Base-by-base conservation (phyloP, 2,113 vertebrate species). In the Tylochromis polylepis region DNA sequence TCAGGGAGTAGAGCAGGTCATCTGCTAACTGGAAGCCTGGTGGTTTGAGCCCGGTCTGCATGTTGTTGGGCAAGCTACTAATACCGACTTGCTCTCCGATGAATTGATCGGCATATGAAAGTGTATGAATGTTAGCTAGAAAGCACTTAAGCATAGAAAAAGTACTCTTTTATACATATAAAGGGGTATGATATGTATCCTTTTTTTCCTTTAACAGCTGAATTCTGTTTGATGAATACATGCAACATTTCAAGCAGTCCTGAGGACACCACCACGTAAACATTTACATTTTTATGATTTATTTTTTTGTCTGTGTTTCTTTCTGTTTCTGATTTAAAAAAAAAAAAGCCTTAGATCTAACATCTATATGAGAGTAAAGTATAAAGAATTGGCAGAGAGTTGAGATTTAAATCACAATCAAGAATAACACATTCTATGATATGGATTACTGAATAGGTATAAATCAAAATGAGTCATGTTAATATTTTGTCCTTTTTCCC, bases 221-320 rank as follows among this genome's bases (percentile, higher is more conserved):
- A 22, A 22, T 0, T 1, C 62, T 70, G 62, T 70, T 24, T 41
- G 7, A 70, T 5, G n/a, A 24, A 8, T 24, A 7, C 1, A 15
- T 70, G 62, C 62, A 43, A 41, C 62, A 0, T 22, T 24, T 14
- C n/a, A 24, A 8, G 12, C 2, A 11, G 3, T n/a, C n/a, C 62
- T 24, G 2, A 5, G 11, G 7, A 22, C n/a, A 24, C 12, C 41
- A 4, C 29, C 15, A 10, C 0, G 70, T 75, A 75, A 75, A 51
- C 41, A 75, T 49, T 29, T 51, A 6, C 9, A 27, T 18, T 51
- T 51, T 27, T 77, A 18, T 51, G 9, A 29, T 46, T 77, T 5
- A 7, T 75, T n/a, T 77, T 56, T 29, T 29, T 29, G 16, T 77
- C 16, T 77, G 0, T 49, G 41, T 53, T 31, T 18, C 41, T 77